A percentile compares a stretch with the other conserved stretches of the same genome.
phyloP scores from a whole-genome alignment of 2,113 vertebrate species.

The Crocuta crocuta region DNA sequence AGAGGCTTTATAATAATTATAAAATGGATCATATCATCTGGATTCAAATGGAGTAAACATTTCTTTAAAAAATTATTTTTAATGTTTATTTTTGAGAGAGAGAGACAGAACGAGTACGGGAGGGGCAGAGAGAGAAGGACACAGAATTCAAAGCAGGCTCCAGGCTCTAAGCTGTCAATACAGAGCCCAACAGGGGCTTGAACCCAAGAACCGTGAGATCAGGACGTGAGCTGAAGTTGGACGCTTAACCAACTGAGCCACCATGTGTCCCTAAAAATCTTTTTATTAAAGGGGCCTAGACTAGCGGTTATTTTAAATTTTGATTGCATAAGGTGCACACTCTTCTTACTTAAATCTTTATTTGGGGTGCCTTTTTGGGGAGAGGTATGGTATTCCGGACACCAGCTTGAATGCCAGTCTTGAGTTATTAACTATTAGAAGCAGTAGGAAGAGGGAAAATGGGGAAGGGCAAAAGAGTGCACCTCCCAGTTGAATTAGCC shows the following conservation, averaged over 20 bases:
- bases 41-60: not conserved
- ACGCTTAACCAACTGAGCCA: too few relatives aligned
- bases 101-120: too few relatives aligned
- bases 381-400: not conserved
- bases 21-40: not conserved
- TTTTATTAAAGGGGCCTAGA: not conserved
- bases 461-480: not conserved
- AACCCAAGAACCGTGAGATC: too few relatives aligned
- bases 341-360: not conserved
- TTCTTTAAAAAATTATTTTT: not conserved
- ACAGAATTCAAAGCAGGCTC: too few relatives aligned
- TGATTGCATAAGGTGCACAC: not conserved
- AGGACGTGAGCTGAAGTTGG: too few relatives aligned
- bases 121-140: too few relatives aligned
- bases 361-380: not conserved
- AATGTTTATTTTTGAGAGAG: too few relatives aligned
- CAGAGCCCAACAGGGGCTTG: too few relatives aligned
- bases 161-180: too few relatives aligned
- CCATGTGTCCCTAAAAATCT: not conserved
- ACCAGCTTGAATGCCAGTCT: not conserved
- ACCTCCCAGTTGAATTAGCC: not conserved
- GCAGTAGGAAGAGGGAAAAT: not conserved
- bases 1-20: not conserved
- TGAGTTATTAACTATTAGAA: not conserved
- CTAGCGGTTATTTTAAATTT: not conserved